These are phyloP conservation scores for Benitochromis conjunctus DNA, from an alignment of 2,113 vertebrate genomes.

Conservation along the genomic window DNA sequence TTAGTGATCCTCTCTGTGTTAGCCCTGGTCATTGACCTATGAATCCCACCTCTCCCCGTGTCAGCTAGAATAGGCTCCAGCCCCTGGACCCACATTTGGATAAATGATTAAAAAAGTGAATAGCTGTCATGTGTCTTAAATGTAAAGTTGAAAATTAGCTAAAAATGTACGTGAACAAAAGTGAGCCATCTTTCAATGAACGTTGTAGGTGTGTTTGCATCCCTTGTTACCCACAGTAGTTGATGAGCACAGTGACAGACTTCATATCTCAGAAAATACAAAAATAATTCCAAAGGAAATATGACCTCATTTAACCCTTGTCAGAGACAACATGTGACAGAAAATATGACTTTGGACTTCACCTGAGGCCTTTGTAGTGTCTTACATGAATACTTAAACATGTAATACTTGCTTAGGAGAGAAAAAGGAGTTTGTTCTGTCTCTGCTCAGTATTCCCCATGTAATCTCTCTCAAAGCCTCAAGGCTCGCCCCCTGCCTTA, in stretches of 20 bases:
- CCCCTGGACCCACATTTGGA: background rate
- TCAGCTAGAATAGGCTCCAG: background rate
- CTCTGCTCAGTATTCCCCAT: conserved; percentile 34
- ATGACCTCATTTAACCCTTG: background rate
- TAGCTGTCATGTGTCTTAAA: background rate
- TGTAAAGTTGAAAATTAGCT: background rate
- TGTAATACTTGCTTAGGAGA: background rate
- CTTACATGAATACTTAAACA: background rate
- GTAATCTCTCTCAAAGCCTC: conserved; percentile 15
- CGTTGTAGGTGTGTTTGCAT: background rate
- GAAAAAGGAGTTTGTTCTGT: background rate
- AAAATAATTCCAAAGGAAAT: background rate
- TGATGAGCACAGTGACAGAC: background rate
- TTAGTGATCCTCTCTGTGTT: background rate
- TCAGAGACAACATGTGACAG: background rate
- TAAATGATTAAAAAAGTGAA: background rate
- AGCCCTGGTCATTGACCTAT: too few species aligned
- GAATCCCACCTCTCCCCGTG: background rate
- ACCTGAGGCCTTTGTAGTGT: background rate
- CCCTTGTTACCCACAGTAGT: background rate
- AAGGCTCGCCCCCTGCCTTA: conserved; percentile 40
- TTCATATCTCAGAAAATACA: background rate
- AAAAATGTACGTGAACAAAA: background rate
- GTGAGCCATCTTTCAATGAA: background rate
- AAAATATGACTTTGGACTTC: background rate